These are phyloP conservation scores for Platycnemis pennipes DNA, from an alignment of 2,888 invertebrate genomes.

Conservation along the genomic window DNA sequence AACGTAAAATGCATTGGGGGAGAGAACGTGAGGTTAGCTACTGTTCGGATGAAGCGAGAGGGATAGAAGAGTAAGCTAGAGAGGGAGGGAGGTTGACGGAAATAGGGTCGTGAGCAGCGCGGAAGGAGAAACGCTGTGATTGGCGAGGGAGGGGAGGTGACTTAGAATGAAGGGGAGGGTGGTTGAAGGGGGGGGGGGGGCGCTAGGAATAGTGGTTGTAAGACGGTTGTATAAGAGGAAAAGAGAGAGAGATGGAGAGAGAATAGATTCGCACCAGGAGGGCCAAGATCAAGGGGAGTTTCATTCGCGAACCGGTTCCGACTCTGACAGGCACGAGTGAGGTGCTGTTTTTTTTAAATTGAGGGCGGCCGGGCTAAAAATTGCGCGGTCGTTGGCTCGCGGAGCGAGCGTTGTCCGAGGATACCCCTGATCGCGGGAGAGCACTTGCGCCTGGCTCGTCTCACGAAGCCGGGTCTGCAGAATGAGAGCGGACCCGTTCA, in stretches of 20 bases:
- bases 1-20: too few species aligned
- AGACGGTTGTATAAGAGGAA: conserved; percentile 1
- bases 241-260: not conserved
- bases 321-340: not conserved
- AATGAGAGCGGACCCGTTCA: too few species aligned
- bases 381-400: conserved; percentile 4
- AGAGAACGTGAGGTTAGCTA: too few species aligned
- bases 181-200: not conserved
- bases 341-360: not conserved
- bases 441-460: not conserved
- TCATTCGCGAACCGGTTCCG: not conserved
- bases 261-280: not conserved
- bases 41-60: too few species aligned
- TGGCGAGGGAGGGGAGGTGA: not conserved
- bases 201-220: not conserved
- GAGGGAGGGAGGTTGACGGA: not conserved
- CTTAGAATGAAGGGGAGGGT: not conserved
- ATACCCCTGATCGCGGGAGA: too few species aligned
- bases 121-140: not conserved
- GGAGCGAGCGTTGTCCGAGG: too few species aligned
- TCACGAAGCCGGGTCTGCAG: not conserved
- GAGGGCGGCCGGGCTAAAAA: not conserved
- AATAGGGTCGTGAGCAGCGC: not conserved
- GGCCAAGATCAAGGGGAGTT: not conserved
- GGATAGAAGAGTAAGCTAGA: too few species aligned